phyloP scores from a whole-genome alignment of 2,797 vertebrate species.

The Sorex maritimensis region DNA sequence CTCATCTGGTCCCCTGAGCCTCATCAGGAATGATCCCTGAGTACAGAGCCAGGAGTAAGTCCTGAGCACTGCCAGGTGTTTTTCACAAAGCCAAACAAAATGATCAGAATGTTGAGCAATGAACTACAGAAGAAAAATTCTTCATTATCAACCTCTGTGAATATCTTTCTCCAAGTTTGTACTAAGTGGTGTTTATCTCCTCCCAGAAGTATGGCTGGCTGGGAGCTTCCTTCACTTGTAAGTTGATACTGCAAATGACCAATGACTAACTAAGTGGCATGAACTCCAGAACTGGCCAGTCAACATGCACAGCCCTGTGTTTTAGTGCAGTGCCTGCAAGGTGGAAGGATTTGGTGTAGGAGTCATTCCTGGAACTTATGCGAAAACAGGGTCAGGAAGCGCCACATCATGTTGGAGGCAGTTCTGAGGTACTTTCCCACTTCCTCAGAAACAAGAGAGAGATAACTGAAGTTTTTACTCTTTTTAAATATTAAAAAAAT shows the following conservation, averaged over 20 bases:
- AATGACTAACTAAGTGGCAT: neutral
- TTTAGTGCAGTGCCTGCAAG: neutral
- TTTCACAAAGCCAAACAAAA: constrained; percentile 2
- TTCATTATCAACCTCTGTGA: constrained; percentile 25
- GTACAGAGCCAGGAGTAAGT: no score
- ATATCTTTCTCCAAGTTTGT: neutral
- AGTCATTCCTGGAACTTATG: neutral
- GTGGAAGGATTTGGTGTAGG: neutral
- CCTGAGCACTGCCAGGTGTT: no score
- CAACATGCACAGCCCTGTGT: neutral
- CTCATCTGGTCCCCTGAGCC: no score
- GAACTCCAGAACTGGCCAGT: neutral
- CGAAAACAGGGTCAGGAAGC: constrained; percentile 21
- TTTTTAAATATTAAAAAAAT: no score
- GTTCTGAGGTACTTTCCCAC: neutral
- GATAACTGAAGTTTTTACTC: constrained; percentile 25
- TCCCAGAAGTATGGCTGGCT: constrained; percentile 33
- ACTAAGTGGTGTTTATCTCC: constrained; percentile 32
- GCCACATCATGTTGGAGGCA: neutral
- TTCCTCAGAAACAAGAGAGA: constrained; percentile 47
- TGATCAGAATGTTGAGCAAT: neutral
- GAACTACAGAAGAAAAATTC: neutral
- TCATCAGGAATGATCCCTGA: no score
- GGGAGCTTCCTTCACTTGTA: neutral
- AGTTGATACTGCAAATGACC: neutral